phyloP scores from a whole-genome alignment of 2,113 vertebrate genomes.

The Brachyistius frenatus region DNA sequence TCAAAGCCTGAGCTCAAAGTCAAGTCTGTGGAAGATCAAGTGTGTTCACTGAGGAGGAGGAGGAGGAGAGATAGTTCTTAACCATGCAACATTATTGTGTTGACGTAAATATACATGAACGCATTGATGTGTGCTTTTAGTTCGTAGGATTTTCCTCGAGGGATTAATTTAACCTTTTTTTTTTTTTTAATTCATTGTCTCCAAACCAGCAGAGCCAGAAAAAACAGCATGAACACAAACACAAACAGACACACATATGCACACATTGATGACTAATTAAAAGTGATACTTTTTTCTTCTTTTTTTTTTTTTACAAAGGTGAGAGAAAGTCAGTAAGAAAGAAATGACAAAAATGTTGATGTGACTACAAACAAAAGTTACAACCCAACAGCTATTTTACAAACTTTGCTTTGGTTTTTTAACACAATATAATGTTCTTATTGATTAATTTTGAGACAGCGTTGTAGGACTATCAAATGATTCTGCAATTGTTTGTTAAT shows the following conservation, averaged over 20 bases:
- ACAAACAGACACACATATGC: background rate
- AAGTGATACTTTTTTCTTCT: no score
- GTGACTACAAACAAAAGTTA: no score
- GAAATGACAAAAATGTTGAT: background rate
- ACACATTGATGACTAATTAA: no score
- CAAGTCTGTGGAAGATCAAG: constrained; percentile 7
- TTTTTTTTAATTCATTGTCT: background rate
- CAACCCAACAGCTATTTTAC: no score
- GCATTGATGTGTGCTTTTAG: background rate
- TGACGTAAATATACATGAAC: constrained; percentile 9
- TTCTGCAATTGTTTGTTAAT: no score
- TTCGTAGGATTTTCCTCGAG: background rate
- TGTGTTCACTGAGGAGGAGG: background rate
- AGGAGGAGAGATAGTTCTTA: background rate
- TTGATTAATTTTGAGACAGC: no score
- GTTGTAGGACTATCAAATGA: no score
- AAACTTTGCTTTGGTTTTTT: no score
- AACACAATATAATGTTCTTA: no score
- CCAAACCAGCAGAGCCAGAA: background rate
- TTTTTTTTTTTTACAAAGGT: background rate
- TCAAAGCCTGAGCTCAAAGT: constrained; percentile 13
- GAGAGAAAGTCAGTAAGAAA: constrained; percentile 2
- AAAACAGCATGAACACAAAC: constrained; percentile 13
- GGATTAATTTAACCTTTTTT: background rate
- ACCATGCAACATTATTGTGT: background rate